Percentiles rank a stretch among this genome's conserved stretches.
phyloP scores from a whole-genome alignment of 2,797 vertebrate species.

The Propithecus perrieri region DNA sequence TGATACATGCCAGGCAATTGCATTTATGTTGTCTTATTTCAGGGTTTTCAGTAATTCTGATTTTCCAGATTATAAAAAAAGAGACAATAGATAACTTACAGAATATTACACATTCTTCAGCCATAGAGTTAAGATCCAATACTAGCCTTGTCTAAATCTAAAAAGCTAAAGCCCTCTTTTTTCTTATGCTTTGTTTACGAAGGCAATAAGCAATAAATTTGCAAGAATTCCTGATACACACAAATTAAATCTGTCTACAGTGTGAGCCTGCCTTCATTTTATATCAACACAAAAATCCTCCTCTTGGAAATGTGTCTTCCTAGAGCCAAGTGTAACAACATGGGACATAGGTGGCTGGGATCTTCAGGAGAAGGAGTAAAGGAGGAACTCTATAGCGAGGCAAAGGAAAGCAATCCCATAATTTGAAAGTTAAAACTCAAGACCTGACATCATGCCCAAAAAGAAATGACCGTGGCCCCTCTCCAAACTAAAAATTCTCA shows the following conservation, averaged over 20 bases:
- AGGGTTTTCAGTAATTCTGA: neutral
- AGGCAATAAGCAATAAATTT: neutral
- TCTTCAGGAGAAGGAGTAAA: neutral
- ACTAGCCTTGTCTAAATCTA: neutral
- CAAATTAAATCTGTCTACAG: neutral
- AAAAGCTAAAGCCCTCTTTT: neutral
- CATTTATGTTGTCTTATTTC: neutral
- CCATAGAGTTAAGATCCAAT: neutral
- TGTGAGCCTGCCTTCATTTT: neutral
- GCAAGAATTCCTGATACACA: neutral
- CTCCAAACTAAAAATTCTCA: neutral
- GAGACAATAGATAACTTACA: neutral
- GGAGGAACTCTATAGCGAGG: accelerated
- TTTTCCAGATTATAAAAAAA: neutral
- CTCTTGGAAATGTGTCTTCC: neutral
- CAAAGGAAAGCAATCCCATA: neutral
- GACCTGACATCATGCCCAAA: neutral
- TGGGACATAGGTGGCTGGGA: neutral
- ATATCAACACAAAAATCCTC: neutral
- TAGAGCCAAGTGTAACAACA: neutral
- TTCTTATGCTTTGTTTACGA: neutral
- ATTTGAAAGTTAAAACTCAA: neutral
- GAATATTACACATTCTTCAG: neutral
- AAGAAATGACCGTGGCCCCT: neutral
- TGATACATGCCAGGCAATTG: conserved; percentile 13